Evolutionary conservation across 2,797 vertebrate genomes (phyloP).

Genomic region (Menidia menidia): DNA sequence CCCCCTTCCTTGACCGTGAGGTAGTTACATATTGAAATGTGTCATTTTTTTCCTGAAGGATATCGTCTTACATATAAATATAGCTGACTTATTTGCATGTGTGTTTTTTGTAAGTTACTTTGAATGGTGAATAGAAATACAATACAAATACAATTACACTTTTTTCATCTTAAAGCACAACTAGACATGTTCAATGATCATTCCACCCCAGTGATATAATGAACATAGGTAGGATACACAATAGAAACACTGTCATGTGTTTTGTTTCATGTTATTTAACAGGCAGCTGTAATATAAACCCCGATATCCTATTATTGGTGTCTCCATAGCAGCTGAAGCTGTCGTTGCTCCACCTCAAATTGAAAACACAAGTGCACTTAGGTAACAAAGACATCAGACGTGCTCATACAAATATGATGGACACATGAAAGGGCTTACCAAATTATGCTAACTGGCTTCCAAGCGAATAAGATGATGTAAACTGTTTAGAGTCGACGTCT

Average conservation of each 20-base stretch:
- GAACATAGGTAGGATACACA: not conserved
- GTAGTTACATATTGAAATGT: too few species aligned
- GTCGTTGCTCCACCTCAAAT: conserved; percentile 6
- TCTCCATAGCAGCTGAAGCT: conserved; percentile 4
- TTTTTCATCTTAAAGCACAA: not conserved
- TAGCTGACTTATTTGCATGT: too few species aligned
- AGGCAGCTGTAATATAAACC: conserved; percentile 16
- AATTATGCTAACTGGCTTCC: conserved; percentile 43
- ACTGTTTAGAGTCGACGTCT: conserved; percentile 31
- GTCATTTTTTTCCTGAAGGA: too few species aligned
- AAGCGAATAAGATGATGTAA: conserved; percentile 41
- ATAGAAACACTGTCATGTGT: conserved; percentile 3
- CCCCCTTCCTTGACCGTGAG: too few species aligned
- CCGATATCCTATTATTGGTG: conserved; percentile 4
- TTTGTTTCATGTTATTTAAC: conserved; percentile 2
- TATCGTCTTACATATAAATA: too few species aligned
- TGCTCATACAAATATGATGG: conserved; percentile 31
- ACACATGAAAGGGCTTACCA: conserved; percentile 50
- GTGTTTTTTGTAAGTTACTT: too few species aligned
- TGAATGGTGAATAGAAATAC: too few species aligned
- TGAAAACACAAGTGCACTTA: conserved; percentile 25
- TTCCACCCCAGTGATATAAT: not conserved
- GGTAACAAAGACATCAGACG: conserved; percentile 20
- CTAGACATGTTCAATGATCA: not conserved
- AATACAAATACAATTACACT: not conserved